Base-by-base conservation (phyloP, 2,888 invertebrate species). In the Panzeria rudis region DNA sequence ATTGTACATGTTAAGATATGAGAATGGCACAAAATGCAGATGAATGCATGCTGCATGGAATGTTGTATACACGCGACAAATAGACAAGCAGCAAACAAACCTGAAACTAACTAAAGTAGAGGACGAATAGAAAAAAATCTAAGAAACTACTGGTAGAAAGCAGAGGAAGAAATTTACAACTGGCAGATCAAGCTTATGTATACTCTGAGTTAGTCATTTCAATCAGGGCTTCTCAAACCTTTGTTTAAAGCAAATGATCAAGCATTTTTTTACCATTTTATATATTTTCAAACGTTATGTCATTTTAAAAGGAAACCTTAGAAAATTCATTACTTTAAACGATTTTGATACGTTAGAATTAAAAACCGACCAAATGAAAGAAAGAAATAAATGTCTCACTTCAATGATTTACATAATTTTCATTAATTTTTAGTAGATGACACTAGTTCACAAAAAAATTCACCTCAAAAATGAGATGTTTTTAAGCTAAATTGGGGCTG, bases 21-120 rank as follows among this genome's bases (percentile, higher is more conserved):
- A 83, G 78, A 79, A 83, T 66, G 73, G 83, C 68, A 84, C 35
- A 80, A 83, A 78, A 86, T 84, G 84, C 86, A 86, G 83, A 83
- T 81, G 80, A 83, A 79, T 86, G 84, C 87, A 86, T 84, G 86
- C 72, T 72, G 83, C 87, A 87, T 86, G 86, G 66, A 77, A 82
- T 83, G 82, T 73, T 75, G 78, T 71, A 75, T 71, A 79, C 85
- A 85, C 85, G 85, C 85, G 85, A 64, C 72, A 68, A 23, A 29
- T 32, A 59, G 32, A 59, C 59, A 50, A 8, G 20, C 41, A 78
- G 35, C 20, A 64, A 54, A 62, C 4, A 72, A 80, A 84, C 59
- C 38, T 41, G 50, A 72, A 79, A 75, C 20, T 80, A 68, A 38
- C 71, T 76, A 23, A 23, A 76, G 66, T 44, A 52, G 52, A 64